phyloP scores from a whole-genome alignment of 2,888 invertebrate species.

The Muschampia plurimacula region DNA sequence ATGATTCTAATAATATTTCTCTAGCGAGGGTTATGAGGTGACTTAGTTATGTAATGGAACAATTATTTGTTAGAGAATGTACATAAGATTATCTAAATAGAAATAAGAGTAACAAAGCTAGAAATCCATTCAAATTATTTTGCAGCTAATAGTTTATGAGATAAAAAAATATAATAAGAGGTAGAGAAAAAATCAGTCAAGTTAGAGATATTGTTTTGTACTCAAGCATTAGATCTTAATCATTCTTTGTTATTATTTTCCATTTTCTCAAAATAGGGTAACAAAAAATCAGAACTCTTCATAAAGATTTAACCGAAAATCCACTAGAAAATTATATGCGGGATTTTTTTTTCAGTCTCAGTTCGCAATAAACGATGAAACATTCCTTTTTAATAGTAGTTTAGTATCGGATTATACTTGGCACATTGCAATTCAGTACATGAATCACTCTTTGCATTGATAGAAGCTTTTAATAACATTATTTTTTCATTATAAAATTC shows the following conservation, averaged over 20 bases:
- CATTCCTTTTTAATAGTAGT: constrained; percentile 36
- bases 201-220: constrained; percentile 48
- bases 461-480: constrained; percentile 28
- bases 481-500: constrained; percentile 28
- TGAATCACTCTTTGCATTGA: constrained; percentile 20
- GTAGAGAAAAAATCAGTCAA: constrained; percentile 58
- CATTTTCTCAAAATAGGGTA: constrained; percentile 16
- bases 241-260: constrained; percentile 13
- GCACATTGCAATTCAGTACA: constrained; percentile 26
- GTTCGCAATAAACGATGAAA: constrained; percentile 18
- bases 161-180: constrained; percentile 60
- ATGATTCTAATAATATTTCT: constrained; percentile 9
- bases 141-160: constrained; percentile 76
- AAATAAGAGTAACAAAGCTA: constrained; percentile 77
- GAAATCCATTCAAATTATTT: constrained; percentile 78
- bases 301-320: not conserved
- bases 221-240: constrained; percentile 39
- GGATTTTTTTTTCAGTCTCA: constrained; percentile 29
- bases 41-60: constrained; percentile 71
- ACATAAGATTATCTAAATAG: constrained; percentile 81
- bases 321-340: constrained; percentile 3
- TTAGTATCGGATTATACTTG: constrained; percentile 27
- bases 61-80: constrained; percentile 75
- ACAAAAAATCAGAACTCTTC: constrained; percentile 5
- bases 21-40: constrained; percentile 52